Percentiles rank a stretch among this genome's conserved stretches.
Evolutionary conservation across 2,797 vertebrate genomes (phyloP).

Genomic region (Eupleurogrammus muticus): DNA sequence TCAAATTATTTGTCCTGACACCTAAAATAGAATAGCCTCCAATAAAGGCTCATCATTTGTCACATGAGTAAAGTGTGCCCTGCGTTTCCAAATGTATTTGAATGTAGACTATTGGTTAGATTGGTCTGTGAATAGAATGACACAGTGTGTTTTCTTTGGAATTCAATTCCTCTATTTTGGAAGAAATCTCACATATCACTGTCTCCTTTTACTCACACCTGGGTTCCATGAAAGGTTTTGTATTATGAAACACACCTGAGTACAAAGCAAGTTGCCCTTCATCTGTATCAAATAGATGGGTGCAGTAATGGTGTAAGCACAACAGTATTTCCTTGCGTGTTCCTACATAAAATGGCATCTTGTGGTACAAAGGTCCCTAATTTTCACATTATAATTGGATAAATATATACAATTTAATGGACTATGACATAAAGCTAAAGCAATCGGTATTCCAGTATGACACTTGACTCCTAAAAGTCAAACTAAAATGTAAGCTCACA

Average conservation of each 20-base stretch:
- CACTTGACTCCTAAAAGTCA: background rate
- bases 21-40: conserved; percentile 62
- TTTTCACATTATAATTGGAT: conserved; percentile 12
- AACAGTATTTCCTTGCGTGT: conserved; percentile 35
- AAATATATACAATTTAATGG: background rate
- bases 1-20: conserved; percentile 61
- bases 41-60: conserved; percentile 67
- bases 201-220: conserved; percentile 31
- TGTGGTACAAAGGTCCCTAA: background rate
- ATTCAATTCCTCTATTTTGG: conserved; percentile 60
- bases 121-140: conserved; percentile 70
- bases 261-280: conserved; percentile 64
- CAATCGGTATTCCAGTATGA: background rate
- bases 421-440: background rate
- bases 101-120: conserved; percentile 56
- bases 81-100: conserved; percentile 65
- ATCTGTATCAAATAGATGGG: conserved; percentile 70
- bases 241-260: conserved; percentile 62
- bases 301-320: conserved; percentile 35
- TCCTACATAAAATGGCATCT: conserved; percentile 9
- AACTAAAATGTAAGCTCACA: background rate
- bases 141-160: conserved; percentile 61
- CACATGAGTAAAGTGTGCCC: conserved; percentile 60
- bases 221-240: conserved; percentile 63
- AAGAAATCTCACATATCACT: conserved; percentile 55